phyloP scores from a whole-genome alignment of 2,797 vertebrate species.

The Smutsia gigantea region DNA sequence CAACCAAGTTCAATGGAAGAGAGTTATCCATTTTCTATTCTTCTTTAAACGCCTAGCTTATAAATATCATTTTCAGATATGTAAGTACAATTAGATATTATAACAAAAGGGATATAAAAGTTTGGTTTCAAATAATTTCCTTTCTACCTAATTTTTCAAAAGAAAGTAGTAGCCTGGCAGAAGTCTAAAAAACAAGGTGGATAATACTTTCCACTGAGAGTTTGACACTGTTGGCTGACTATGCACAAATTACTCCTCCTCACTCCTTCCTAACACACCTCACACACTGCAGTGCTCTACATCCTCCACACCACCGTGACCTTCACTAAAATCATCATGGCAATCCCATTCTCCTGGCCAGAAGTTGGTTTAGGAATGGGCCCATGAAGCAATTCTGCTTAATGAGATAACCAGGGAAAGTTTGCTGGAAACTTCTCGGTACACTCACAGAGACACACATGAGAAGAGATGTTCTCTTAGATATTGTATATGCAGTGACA shows the following conservation, averaged over 20 bases:
- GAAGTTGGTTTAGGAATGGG: neutral
- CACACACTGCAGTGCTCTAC: neutral
- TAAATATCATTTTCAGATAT: conserved; percentile 47
- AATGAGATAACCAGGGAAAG: conserved; percentile 11
- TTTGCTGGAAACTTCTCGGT: neutral
- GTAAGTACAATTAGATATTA: neutral
- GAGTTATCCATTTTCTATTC: neutral
- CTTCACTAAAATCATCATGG: neutral
- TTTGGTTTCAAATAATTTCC: conserved; percentile 10
- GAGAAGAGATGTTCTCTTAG: neutral
- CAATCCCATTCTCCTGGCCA: neutral
- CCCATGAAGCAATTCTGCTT: neutral
- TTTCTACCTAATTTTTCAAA: conserved; percentile 32
- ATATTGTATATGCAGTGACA: neutral
- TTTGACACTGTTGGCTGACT: neutral
- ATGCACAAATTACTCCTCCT: neutral
- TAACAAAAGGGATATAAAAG: neutral
- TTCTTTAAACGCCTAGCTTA: neutral
- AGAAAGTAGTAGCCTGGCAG: neutral
- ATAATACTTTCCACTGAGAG: neutral
- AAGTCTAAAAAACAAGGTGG: neutral
- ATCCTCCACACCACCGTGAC: neutral
- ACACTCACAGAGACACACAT: neutral
- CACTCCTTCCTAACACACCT: neutral
- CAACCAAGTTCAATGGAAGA: neutral